Base-by-base conservation (phyloP, 2,797 vertebrate genomes). In the Anabas testudineus region DNA sequence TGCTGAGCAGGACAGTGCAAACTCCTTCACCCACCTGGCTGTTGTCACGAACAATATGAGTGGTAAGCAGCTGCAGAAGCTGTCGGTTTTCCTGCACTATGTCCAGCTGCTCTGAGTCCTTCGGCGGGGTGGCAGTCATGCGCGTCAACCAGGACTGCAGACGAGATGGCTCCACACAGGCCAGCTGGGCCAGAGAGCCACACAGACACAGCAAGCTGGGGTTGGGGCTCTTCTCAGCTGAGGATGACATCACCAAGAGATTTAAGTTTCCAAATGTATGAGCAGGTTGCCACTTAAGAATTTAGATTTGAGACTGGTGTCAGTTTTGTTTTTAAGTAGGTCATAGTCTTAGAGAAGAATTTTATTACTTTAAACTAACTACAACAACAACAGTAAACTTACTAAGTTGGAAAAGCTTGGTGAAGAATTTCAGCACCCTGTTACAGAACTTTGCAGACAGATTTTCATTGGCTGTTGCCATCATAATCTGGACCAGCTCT, bases 21-120 rank as follows among this genome's bases (percentile, higher is more conserved):
- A 99, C 98, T 0, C 98, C 98, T 94, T 99, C 98, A 26, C 98
- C 98, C 3, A 99, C 98, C 95, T 99, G 98, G 92, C 98, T 99
- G 92, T 98, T 98, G 87, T 99, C 98, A 36, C 97, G 94, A 19
- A 99, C 97, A 0, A 99, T 99, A 75, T 98, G 97, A 1, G 97
- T 96, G 6, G 98, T 99, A 73, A 99, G 91, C 56, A 97, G 88
- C 83, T 99, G 98, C 72, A 99, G 88, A 41, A 99, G 94, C 87
- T 99, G 97, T n/a, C 97, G 91, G 90, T 99, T 99, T 91, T 99
- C 98, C 68, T 99, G 98, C 68, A 98, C 96, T 10, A 96, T 76
- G 0, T 99, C 98, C 83, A 97, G 90, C 48, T 99, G 98, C 71
- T 99, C 97, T 0, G 97, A 97, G 83, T 99, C 98, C 76, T 97